Conservation (phyloP, 1,140 invertebrate genomes). For the Batillaria attramentaria region DNA sequence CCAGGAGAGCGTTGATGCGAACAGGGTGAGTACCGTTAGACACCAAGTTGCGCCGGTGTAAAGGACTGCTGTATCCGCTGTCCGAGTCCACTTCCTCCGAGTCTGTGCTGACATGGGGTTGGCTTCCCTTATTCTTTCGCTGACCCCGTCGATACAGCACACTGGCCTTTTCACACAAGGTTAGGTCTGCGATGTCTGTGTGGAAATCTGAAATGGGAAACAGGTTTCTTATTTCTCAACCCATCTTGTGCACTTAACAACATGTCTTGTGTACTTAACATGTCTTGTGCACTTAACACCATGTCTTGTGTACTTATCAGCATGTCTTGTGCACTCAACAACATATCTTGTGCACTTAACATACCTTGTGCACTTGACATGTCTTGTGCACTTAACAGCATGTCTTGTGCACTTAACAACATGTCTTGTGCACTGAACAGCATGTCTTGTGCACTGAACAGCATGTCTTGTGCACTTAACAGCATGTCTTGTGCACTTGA, state of each 20-base stretch:
- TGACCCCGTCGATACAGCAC: conserved; percentile 43
- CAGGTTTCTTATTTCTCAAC: not conserved
- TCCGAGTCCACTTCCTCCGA: conserved; percentile 59
- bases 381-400: not conserved
- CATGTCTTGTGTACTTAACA: not conserved
- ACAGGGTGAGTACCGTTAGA: conserved; percentile 54
- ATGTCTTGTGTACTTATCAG: not conserved
- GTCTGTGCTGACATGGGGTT: conserved; percentile 35
- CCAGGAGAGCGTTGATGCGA: conserved; percentile 8
- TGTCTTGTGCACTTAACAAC: too few relatives aligned
- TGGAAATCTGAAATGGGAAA: conserved; percentile 56
- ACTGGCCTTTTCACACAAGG: conserved; percentile 51
- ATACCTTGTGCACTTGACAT: not conserved
- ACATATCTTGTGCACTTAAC: not conserved
- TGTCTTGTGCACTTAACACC: not conserved
- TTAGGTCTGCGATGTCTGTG: conserved; percentile 50
- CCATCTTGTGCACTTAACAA: not conserved
- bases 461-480: too few relatives aligned
- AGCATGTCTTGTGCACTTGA: too few relatives aligned
- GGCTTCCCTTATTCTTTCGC: conserved; percentile 10
- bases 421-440: too few relatives aligned
- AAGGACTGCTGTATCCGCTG: conserved; percentile 66
- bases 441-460: too few relatives aligned
- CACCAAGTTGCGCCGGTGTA: conserved; percentile 58
- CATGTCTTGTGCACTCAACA: not conserved